These are phyloP conservation scores for Heteromurus nitidus DNA, from an alignment of 2,888 invertebrate species.

Conservation along the genomic window DNA sequence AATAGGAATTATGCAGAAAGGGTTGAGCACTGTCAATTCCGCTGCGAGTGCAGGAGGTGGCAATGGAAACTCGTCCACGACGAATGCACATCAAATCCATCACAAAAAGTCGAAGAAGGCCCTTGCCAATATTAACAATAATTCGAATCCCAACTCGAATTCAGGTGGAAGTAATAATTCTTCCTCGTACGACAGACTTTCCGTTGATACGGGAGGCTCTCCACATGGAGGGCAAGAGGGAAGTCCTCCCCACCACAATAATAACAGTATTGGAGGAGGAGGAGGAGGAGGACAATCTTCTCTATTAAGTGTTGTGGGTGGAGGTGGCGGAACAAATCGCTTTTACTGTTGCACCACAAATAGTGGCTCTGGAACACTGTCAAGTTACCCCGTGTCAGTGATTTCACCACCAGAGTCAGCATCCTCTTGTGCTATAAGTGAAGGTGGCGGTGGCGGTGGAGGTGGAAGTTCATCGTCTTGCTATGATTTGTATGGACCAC, in stretches of 20 bases:
- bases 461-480: no score
- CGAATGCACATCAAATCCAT: slow-evolving; percentile 16
- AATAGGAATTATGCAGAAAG: slow-evolving; percentile 50
- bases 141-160: slow-evolving; percentile 34
- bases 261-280: slow-evolving; percentile 26
- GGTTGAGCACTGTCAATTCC: slow-evolving; percentile 14
- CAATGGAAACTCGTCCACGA: background rate
- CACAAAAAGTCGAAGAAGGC: slow-evolving; percentile 54
- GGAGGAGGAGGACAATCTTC: no score
- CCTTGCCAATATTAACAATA: slow-evolving; percentile 22
- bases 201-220: slow-evolving; percentile 11
- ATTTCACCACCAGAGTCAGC: slow-evolving; percentile 33
- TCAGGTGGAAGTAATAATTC: slow-evolving; percentile 21
- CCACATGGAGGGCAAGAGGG: background rate
- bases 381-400: slow-evolving; percentile 49
- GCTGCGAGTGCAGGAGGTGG: background rate
- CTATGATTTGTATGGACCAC: slow-evolving; percentile 53
- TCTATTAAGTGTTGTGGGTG: slow-evolving; percentile 46
- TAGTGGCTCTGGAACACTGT: slow-evolving; percentile 22
- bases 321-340: slow-evolving; percentile 32
- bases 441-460: slow-evolving; percentile 16
- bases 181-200: slow-evolving; percentile 18
- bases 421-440: background rate
- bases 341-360: slow-evolving; percentile 55
- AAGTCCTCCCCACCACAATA: slow-evolving; percentile 36